Base-by-base conservation (phyloP, 2,888 invertebrate species). In the Mantis religiosa region DNA sequence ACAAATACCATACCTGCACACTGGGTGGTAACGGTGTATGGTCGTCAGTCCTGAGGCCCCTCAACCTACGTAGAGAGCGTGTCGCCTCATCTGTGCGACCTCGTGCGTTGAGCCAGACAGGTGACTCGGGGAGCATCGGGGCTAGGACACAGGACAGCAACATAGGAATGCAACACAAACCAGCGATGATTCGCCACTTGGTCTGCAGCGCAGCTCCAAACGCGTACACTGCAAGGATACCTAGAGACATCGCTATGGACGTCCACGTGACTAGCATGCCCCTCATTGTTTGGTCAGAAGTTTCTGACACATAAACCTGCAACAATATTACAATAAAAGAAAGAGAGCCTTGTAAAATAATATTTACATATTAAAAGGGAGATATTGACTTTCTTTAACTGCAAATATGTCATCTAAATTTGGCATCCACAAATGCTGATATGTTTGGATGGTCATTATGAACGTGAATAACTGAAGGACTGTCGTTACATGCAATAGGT, bases 211-310 rank as follows among this genome's bases (percentile, higher is more conserved):
- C 90, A 84, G 92, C 93, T 88, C 95, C 95, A 83, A 95, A 92
- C 6, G 94, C 92, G 90, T 95, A 95, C 1, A 95, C 94, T 1
- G 94, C 90, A 9, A 95, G 91, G n/a, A 95, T 93, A 9, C 95
- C 95, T 7, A 93, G 88, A 3, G 95, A 93, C 84, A 95, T 94
- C 34, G 93, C 92, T 3, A 94, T 92, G 25, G 94, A 94, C 4
- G 94, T 94, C 94, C 95, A 95, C 0, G 95, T 94, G 15, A 94
- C 94, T 87, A 95, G 93, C 83, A 94, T 93, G 14, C 94, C 93
- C 89, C 95, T 91, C 90, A 94, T 92, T 86, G 93, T 92, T 0
- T 94, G 91, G 2, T 93, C 93, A 0, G 94, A 92, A 8, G 94
- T 92, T 91, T 95, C 95, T 0, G 94, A 94, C 90, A 94, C 93